phyloP scores from a whole-genome alignment of 2,888 invertebrate species.

The Lepidonotus clava region DNA sequence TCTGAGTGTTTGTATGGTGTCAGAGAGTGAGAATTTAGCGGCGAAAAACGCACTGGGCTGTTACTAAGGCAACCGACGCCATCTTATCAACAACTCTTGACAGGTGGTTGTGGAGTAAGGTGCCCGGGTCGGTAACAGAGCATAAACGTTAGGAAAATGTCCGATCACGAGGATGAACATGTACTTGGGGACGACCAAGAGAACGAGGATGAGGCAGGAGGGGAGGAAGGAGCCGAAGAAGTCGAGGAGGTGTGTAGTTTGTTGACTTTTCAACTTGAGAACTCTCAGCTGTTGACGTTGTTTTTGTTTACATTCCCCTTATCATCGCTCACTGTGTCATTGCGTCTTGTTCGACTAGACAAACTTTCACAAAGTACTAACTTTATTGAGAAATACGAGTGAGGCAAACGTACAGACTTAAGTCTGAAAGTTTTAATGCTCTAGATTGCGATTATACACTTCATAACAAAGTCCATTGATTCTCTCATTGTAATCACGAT shows the following conservation, averaged over 20 bases:
- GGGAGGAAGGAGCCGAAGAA: not conserved
- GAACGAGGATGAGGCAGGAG: conserved; percentile 30
- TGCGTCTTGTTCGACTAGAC: too few relatives aligned
- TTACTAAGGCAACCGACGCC: conserved; percentile 48
- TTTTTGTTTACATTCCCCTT: conserved; percentile 24
- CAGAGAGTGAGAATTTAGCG: not conserved
- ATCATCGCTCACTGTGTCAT: conserved; percentile 28
- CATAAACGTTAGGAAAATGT: conserved; percentile 22
- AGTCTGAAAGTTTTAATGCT: too few relatives aligned
- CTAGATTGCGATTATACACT: too few relatives aligned
- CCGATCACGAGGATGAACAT: conserved; percentile 49
- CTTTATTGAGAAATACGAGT: too few relatives aligned
- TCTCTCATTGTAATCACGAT: too few relatives aligned
- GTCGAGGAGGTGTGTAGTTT: conserved; percentile 27
- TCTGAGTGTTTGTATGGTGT: not conserved
- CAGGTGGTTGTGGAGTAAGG: conserved; percentile 42
- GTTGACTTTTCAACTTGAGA: not conserved
- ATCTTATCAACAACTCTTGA: conserved; percentile 52
- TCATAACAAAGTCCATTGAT: too few relatives aligned
- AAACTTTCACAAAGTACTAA: too few relatives aligned
- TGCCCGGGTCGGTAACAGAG: not conserved
- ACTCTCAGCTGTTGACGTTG: not conserved
- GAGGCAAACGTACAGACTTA: too few relatives aligned
- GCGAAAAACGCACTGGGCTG: not conserved
- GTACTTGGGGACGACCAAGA: conserved; percentile 1